Conservation (phyloP, 1,140 invertebrate species). For the Nasonia giraulti region DNA sequence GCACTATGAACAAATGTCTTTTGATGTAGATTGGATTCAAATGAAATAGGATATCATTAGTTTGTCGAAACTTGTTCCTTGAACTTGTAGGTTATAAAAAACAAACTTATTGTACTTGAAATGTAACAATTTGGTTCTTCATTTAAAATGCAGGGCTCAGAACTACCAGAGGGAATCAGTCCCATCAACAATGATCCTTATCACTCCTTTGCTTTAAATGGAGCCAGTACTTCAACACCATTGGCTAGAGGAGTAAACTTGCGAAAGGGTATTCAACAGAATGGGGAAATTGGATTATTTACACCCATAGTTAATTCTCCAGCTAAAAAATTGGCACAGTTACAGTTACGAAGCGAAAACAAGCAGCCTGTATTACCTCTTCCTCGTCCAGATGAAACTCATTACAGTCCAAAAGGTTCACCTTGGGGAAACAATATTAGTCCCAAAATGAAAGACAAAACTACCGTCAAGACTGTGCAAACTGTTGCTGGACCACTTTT, state of each 20-base stretch:
- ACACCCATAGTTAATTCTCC: neutral
- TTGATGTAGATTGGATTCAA: too few relatives aligned
- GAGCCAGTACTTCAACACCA: constrained; percentile 58
- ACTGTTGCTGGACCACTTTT: constrained; percentile 68
- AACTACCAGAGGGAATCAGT: constrained; percentile 4
- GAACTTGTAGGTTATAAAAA: too few relatives aligned
- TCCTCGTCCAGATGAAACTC: constrained; percentile 54
- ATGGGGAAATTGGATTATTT: constrained; percentile 55
- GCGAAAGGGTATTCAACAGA: constrained; percentile 52
- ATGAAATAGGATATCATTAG: neutral
- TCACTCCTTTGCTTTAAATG: constrained; percentile 46
- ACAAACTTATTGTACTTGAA: too few relatives aligned
- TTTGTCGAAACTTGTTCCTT: neutral
- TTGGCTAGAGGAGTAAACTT: constrained; percentile 41
- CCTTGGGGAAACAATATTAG: constrained; percentile 64
- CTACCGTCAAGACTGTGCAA: constrained; percentile 63
- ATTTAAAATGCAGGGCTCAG: constrained; percentile 19
- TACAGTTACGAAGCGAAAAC: constrained; percentile 41
- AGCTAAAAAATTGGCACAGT: constrained; percentile 34
- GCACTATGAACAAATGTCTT: too few relatives aligned
- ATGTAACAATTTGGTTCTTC: neutral
- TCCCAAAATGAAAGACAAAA: constrained; percentile 62
- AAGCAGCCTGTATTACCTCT: constrained; percentile 49
- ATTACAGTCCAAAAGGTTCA: constrained; percentile 60
- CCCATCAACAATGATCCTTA: constrained; percentile 39